Percentiles rank a stretch among this genome's conserved stretches.
phyloP scores from a whole-genome alignment of 2,797 vertebrate genomes.

The Tinamus major region DNA sequence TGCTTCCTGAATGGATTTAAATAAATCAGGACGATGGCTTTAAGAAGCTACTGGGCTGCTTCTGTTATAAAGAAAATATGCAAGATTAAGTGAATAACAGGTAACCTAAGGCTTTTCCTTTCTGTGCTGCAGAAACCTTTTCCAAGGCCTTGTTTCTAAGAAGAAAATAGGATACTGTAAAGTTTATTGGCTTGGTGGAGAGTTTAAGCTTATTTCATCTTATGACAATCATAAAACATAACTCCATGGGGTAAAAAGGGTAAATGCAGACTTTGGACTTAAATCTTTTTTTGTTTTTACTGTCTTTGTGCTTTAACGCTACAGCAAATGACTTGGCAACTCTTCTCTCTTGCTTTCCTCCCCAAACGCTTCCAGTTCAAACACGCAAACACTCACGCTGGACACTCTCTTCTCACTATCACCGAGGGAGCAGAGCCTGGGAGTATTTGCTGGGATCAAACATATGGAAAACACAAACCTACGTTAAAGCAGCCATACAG shows the following conservation, averaged over 20 bases:
- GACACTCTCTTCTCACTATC: background rate
- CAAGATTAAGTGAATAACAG: background rate
- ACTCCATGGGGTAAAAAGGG: conserved; percentile 11
- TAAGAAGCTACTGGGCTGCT: background rate
- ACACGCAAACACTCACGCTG: background rate
- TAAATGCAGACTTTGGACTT: conserved; percentile 50
- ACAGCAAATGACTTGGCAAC: background rate
- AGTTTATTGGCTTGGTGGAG: conserved; percentile 24
- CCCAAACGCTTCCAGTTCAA: conserved; percentile 15
- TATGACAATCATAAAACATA: conserved; percentile 6
- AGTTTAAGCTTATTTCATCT: conserved; percentile 41
- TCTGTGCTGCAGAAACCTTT: background rate
- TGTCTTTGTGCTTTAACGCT: conserved; percentile 11
- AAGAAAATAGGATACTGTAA: background rate
- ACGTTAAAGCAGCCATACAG: background rate
- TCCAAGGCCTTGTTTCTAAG: background rate
- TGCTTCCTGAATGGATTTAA: background rate
- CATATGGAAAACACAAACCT: background rate
- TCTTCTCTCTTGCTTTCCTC: background rate
- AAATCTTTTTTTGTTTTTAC: conserved; percentile 37
- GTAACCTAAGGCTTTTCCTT: background rate
- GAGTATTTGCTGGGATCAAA: background rate
- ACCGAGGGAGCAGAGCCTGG: background rate
- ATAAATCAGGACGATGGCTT: background rate
- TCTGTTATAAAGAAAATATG: background rate